Evolutionary conservation across 2,888 invertebrate genomes (phyloP).

Genomic region (Euspilapteryx auroguttella): DNA sequence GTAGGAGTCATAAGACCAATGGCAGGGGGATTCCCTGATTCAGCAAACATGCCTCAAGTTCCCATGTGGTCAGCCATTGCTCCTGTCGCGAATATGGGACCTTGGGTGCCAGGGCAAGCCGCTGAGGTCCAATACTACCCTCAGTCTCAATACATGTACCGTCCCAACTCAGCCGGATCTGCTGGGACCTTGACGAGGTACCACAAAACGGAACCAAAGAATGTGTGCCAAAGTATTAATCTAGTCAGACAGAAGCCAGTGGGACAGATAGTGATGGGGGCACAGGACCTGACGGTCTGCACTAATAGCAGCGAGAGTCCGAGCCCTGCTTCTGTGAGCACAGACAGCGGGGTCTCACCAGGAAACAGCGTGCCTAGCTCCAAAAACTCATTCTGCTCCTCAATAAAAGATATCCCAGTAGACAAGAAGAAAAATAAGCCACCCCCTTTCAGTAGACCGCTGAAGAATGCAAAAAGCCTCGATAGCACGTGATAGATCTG

Average conservation of each 20-base stretch:
- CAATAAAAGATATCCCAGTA: slow-evolving; percentile 19
- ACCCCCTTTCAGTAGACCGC: slow-evolving; percentile 25
- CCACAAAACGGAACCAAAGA: slow-evolving; percentile 35
- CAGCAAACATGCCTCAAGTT: slow-evolving; percentile 38
- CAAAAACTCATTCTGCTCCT: slow-evolving; percentile 29
- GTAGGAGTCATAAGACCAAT: slow-evolving; percentile 34
- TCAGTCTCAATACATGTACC: slow-evolving; percentile 45
- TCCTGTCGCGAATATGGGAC: slow-evolving; percentile 35
- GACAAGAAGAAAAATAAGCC: slow-evolving; percentile 38
- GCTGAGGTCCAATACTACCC: slow-evolving; percentile 48
- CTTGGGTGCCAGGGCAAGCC: slow-evolving; percentile 35
- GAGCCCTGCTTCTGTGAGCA: slow-evolving; percentile 44
- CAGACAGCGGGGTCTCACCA: slow-evolving; percentile 47
- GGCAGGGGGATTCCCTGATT: slow-evolving; percentile 29
- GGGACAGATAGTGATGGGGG: slow-evolving; percentile 47
- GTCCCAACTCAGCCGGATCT: slow-evolving; percentile 46
- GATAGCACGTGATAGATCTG: slow-evolving; percentile 33
- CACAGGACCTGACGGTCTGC: slow-evolving; percentile 48
- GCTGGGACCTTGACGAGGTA: slow-evolving; percentile 50
- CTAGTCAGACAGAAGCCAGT: slow-evolving; percentile 54
- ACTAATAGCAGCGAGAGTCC: slow-evolving; percentile 42
- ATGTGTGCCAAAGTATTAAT: slow-evolving; percentile 56
- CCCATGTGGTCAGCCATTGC: slow-evolving; percentile 47
- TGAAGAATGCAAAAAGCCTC: slow-evolving; percentile 53
- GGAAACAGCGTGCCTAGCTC: slow-evolving; percentile 42